Evolutionary conservation across 2,888 invertebrate genomes (phyloP).

Genomic region (Scelioninae gen. 1): DNA sequence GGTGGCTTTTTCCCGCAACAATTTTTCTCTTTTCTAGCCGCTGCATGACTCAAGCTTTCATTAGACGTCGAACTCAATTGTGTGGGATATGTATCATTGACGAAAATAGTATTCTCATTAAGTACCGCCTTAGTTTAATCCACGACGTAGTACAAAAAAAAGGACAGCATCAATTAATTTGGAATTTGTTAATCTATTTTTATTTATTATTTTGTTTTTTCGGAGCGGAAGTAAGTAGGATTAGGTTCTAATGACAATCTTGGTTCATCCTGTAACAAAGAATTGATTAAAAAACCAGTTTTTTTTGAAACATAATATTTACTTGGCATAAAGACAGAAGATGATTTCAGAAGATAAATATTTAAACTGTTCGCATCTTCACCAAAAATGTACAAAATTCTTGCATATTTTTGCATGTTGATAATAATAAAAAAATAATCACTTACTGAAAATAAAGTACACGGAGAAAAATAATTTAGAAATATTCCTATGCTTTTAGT

Average conservation of each 20-base stretch:
- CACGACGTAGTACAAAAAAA: slow-evolving; percentile 12
- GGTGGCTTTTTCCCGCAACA: slow-evolving; percentile 3
- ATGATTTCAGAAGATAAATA: slow-evolving; percentile 21
- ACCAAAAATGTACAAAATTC: background rate
- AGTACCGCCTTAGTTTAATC: slow-evolving; percentile 19
- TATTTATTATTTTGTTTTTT: too few relatives aligned
- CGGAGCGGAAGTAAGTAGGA: too few relatives aligned
- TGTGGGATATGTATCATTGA: slow-evolving; percentile 60
- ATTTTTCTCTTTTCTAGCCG: background rate
- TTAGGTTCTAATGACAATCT: too few relatives aligned
- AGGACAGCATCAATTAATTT: too few relatives aligned
- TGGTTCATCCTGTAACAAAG: background rate
- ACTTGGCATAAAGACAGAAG: background rate
- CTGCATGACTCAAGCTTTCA: slow-evolving; percentile 37
- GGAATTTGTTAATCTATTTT: too few relatives aligned
- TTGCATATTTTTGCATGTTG: background rate
- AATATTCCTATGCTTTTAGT: too few relatives aligned
- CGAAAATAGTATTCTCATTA: slow-evolving; percentile 59
- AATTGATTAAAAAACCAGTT: background rate
- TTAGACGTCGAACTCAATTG: slow-evolving; percentile 37
- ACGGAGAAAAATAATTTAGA: too few relatives aligned
- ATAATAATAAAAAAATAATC: background rate
- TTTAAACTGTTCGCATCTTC: background rate
- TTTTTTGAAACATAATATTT: background rate
- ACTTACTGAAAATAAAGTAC: too few relatives aligned